A percentile compares a stretch with the other conserved stretches of the same genome.
These are phyloP conservation scores for Cheirogaleus major DNA, from an alignment of 2,797 vertebrate genomes.

Conservation along the genomic window DNA sequence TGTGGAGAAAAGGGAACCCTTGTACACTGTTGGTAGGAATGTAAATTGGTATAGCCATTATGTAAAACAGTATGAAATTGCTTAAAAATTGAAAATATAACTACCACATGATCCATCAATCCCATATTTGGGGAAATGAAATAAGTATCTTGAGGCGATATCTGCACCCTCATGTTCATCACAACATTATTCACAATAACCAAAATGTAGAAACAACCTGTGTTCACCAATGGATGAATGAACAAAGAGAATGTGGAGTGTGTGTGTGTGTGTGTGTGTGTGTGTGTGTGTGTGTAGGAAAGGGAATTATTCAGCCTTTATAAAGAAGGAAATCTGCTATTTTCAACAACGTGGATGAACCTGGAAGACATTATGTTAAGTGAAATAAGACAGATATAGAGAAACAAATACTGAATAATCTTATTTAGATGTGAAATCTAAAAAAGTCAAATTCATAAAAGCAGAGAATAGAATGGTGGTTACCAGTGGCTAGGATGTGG, in stretches of 20 bases:
- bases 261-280: not conserved
- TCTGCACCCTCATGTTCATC: not conserved
- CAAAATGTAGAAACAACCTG: not conserved
- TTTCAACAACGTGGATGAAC: not conserved
- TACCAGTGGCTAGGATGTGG: not conserved
- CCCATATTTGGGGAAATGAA: not conserved
- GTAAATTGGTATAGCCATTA: not conserved
- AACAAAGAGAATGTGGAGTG: not conserved
- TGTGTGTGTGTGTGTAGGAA: not conserved
- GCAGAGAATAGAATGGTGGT: not conserved
- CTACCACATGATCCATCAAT: not conserved
- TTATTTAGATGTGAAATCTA: not conserved
- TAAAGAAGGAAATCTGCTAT: not conserved
- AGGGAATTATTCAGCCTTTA: not conserved
- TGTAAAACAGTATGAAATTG: not conserved
- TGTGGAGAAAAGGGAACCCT: not conserved
- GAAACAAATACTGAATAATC: not conserved
- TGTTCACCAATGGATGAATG: not conserved
- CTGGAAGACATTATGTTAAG: not conserved
- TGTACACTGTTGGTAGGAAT: not conserved
- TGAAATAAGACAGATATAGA: not conserved
- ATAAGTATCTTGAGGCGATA: not conserved
- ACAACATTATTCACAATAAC: not conserved
- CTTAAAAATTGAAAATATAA: not conserved
- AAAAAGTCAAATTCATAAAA: not conserved